Conservation (phyloP, 1,140 invertebrate species). For the Drosophila teissieri region DNA sequence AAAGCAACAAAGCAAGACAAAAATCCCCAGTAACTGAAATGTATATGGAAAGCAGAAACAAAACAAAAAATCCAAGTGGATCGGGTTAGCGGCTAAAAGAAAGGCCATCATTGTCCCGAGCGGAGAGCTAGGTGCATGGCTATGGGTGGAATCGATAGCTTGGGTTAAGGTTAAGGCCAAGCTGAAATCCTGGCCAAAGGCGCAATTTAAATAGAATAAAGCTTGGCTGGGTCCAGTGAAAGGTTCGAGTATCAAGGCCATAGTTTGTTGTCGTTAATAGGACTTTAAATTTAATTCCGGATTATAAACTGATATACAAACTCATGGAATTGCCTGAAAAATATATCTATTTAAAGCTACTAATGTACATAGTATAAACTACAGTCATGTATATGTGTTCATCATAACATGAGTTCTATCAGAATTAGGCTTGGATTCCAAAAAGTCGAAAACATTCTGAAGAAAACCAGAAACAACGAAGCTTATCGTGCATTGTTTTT, state of each 20-base stretch:
- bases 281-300: too few relatives aligned
- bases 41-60: background rate
- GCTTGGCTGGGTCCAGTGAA: too few relatives aligned
- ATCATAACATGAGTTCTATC: too few relatives aligned
- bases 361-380: too few relatives aligned
- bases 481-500: background rate
- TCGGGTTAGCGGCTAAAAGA: background rate
- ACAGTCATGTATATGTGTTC: too few relatives aligned
- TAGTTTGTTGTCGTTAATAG: too few relatives aligned
- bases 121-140: background rate
- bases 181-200: background rate
- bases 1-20: background rate
- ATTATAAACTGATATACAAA: too few relatives aligned
- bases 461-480: background rate
- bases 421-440: too few relatives aligned
- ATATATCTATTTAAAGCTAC: too few relatives aligned
- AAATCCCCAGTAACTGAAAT: constrained; percentile 2
- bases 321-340: too few relatives aligned
- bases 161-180: constrained; percentile 1
- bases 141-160: background rate
- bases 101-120: background rate
- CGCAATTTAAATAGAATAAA: background rate
- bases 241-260: constrained; percentile 7
- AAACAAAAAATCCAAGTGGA: background rate
- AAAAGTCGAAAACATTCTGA: too few relatives aligned